Evolutionary conservation across 2,888 invertebrate genomes (phyloP).

Genomic region (Eueremaeus valkanovi): DNA sequence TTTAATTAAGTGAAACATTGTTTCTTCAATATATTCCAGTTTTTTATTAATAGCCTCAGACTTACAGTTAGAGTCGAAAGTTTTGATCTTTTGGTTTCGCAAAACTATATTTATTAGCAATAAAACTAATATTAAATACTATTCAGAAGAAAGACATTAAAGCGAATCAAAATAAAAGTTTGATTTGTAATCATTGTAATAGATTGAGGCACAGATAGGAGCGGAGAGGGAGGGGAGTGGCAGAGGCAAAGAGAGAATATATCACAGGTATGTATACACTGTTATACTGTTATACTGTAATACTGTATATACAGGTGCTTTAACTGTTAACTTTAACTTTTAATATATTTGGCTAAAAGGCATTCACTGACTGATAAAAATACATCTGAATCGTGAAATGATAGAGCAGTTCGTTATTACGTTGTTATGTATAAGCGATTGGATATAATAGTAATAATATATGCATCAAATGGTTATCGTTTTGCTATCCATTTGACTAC

Average conservation of each 20-base stretch:
- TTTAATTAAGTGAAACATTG: slow-evolving; percentile 4
- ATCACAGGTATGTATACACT: background rate
- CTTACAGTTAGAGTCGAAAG: background rate
- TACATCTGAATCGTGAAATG: background rate
- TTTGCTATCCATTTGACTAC: background rate
- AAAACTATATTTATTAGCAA: background rate
- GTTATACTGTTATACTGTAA: too few relatives aligned
- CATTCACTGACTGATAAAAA: background rate
- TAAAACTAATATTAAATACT: slow-evolving; percentile 11
- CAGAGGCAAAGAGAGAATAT: background rate
- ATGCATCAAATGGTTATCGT: slow-evolving; percentile 26
- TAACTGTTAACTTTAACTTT: background rate
- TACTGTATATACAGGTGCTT: too few relatives aligned
- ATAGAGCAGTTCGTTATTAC: background rate
- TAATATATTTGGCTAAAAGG: slow-evolving; percentile 12
- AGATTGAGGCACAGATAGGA: background rate
- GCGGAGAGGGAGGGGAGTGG: background rate
- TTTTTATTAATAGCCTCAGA: background rate
- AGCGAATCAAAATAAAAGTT: background rate
- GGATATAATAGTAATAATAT: too few relatives aligned
- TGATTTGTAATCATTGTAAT: background rate
- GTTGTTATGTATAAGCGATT: background rate
- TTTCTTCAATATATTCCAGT: background rate
- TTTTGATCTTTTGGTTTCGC: background rate
- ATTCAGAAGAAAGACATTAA: slow-evolving; percentile 1